Conservation (phyloP, 2,113 vertebrate species). For the Hassar affinis region DNA sequence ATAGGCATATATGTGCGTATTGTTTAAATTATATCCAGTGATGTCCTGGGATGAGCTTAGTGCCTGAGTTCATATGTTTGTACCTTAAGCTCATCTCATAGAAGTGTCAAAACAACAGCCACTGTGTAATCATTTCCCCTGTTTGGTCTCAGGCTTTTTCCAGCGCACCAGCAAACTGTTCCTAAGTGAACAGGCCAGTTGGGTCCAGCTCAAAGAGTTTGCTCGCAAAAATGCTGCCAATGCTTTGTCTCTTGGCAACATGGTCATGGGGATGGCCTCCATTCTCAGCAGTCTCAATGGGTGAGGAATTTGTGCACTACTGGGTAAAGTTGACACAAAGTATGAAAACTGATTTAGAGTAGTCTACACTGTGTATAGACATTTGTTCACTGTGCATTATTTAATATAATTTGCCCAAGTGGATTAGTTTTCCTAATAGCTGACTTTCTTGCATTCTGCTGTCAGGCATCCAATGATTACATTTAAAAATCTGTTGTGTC, state of each 20-base stretch:
- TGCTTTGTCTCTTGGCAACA: conserved; percentile 82
- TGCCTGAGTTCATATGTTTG: conserved; percentile 1
- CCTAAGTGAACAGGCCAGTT: conserved; percentile 61
- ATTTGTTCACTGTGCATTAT: neutral
- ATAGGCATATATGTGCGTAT: neutral
- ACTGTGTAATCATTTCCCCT: conserved; percentile 54
- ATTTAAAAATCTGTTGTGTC: neutral
- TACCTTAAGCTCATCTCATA: conserved; percentile 10
- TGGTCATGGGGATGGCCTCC: conserved; percentile 85
- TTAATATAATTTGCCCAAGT: neutral
- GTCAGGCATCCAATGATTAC: neutral
- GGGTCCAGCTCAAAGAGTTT: conserved; percentile 74
- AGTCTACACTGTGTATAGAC: neutral
- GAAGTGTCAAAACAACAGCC: conserved; percentile 32
- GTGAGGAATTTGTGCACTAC: conserved; percentile 63
- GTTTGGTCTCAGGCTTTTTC: conserved; percentile 75
- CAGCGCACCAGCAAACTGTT: conserved; percentile 74
- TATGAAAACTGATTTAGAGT: neutral
- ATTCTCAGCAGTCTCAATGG: conserved; percentile 85
- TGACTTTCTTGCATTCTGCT: neutral
- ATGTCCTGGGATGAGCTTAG: conserved; percentile 18
- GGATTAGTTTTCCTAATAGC: neutral
- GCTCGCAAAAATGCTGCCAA: conserved; percentile 83
- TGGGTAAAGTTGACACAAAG: neutral
- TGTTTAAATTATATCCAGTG: neutral